Evolutionary conservation across 2,888 invertebrate genomes (phyloP), one percentile per base, ranked within the genome.

Genomic region (Apeira syringaria): DNA sequence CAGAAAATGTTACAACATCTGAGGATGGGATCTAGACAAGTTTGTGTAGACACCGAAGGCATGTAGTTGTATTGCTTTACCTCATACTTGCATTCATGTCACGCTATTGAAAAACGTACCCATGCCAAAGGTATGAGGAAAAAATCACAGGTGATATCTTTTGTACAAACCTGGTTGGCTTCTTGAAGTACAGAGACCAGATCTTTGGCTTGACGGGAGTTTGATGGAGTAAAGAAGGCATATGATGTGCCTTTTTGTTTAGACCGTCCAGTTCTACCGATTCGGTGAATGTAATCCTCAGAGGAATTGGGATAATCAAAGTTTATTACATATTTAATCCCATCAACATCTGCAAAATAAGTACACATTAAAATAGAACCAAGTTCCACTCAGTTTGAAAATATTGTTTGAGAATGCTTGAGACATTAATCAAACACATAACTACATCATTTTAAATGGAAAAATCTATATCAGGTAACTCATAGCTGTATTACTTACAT

Each of bases 271-370:
- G 98, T 98, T 67, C 98, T 94, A 44, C 98, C 98, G 81, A 98
- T 98, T 53, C 98, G 94, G 86, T 98, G 98, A 68, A 98, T 97
- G 80, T 98, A 98, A 86, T 98, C 98, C 82, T 98, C 98, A 39
- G 97, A 97, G 47, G 96, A 97, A 82, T 96, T 96, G 41, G 98
- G 98, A 86, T 97, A 98, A 91, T 98, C 98, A 91, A 95, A 98
- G 91, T 98, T 98, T 79, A 98, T 96, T 58, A 98, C 98, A 91
- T 95, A 97, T 90, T 97, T 97, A 71, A 98, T 97, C 76, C 98
- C 98, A 80, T 97, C 97, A 74, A 98, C 98, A 94, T 98, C 98
- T 98, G 92, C 71, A 88, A 82, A 61, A 35, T 1, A 15, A 45
- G 44, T 11, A 9, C 12, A 33, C 31, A 29, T 55, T 53, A 47